Evolutionary conservation across 2,888 invertebrate genomes (phyloP).

Genomic region (Listrodromus nycthemerus): DNA sequence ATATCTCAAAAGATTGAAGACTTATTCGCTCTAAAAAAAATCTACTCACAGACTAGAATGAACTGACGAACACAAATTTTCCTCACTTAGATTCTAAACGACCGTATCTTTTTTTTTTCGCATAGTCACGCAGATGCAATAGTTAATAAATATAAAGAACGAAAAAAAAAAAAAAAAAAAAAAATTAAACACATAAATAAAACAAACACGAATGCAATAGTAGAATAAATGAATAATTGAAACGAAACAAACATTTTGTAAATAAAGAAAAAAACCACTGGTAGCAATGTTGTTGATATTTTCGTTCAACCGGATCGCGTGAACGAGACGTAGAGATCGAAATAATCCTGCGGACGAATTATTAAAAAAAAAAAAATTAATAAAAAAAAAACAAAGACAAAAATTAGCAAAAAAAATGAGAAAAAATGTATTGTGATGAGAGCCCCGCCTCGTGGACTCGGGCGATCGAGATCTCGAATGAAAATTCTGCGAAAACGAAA

Average conservation of each 20-base stretch:
- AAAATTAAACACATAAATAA: conserved; percentile 13
- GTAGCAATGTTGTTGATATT: background rate
- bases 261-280: conserved; percentile 37
- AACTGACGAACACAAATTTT: background rate
- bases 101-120: conserved; percentile 32
- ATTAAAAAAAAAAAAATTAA: conserved; percentile 41
- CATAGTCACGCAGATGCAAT: conserved; percentile 45
- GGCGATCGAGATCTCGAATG: conserved; percentile 62
- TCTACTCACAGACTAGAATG: background rate
- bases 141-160: conserved; percentile 38
- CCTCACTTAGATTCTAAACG: background rate
- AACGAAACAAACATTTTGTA: conserved; percentile 48
- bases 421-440: conserved; percentile 68
- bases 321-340: conserved; percentile 53
- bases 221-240: conserved; percentile 37
- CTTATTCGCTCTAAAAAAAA: background rate
- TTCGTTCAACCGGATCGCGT: background rate
- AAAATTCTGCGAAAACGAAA: conserved; percentile 29
- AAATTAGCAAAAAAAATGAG: background rate
- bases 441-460: conserved; percentile 62
- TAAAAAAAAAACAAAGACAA: conserved; percentile 62
- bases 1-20: background rate
- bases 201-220: conserved; percentile 53
- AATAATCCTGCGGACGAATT: conserved; percentile 50
- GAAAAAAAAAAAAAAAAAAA: background rate